These are phyloP conservation scores for Plecotus auritus DNA, from an alignment of 2,113 vertebrate species.

Conservation along the genomic window DNA sequence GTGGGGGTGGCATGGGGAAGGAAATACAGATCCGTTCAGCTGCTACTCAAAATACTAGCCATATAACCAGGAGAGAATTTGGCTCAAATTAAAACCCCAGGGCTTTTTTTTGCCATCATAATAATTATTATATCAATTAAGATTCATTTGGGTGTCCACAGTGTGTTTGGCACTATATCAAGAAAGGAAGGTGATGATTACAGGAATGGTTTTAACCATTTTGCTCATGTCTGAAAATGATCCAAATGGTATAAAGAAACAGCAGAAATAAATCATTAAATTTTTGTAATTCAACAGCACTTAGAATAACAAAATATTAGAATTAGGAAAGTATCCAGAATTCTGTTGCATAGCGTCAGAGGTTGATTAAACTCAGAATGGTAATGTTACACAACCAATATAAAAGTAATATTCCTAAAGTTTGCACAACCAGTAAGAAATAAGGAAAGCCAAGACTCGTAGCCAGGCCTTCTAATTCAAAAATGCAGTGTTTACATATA, in stretches of 20 bases:
- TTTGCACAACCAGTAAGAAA: background rate
- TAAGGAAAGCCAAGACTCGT: background rate
- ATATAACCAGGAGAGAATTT: slow-evolving; percentile 23
- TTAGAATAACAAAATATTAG: slow-evolving; percentile 46
- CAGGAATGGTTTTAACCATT: slow-evolving; percentile 4
- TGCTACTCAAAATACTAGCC: slow-evolving; percentile 58
- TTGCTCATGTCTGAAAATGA: slow-evolving; percentile 34
- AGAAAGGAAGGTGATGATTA: slow-evolving; percentile 32
- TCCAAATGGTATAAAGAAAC: slow-evolving; percentile 26
- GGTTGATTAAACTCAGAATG: background rate
- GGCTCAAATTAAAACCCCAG: slow-evolving; percentile 21
- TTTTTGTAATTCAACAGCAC: slow-evolving; percentile 21
- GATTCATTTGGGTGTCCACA: slow-evolving; percentile 31
- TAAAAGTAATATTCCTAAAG: background rate
- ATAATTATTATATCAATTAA: slow-evolving; percentile 54
- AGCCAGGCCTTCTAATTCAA: background rate
- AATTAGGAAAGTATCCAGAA: slow-evolving; percentile 12
- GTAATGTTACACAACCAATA: background rate
- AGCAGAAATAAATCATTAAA: slow-evolving; percentile 49
- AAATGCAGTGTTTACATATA: background rate
- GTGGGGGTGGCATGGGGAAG: slow-evolving; percentile 50
- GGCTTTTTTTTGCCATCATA: background rate
- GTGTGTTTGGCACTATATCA: background rate
- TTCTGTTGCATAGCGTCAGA: background rate
- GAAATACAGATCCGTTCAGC: slow-evolving; percentile 59